Evolutionary conservation across 2,888 invertebrate genomes (phyloP), one percentile per base, ranked within the genome.

Genomic region (Diaprepes abbreviatus): DNA sequence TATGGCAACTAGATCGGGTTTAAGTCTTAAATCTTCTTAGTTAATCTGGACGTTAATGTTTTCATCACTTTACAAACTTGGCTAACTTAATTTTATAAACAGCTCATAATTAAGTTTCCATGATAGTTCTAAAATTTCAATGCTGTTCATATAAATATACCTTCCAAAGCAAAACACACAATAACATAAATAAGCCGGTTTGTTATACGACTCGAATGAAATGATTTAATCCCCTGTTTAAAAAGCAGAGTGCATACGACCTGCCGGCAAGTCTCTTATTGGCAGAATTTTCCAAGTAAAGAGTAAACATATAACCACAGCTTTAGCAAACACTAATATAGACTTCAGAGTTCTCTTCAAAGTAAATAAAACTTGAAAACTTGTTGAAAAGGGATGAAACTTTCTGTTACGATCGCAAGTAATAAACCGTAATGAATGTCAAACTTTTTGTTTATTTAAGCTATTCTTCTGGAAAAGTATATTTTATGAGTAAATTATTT

Each of bases 291-390:
- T 65, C 65, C 33, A 57, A 65, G 65, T 65, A 36, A 48, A 50
- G 28, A 66, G 66, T 66, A 38, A 66, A 66, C 66, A 66, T 50
- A 66, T 66, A 66, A 66, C 66, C 58, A 54, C 48, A 58, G 66
- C 33, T 66, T 57, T 50, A 48, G 66, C 66, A 66, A 66, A 66
- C 66, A 66, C 33, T 35, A 65, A 55, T 55, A 48, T 48, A 24
- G 40, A 55, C 43, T 33, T 48, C 55, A 33, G 33, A 65, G 35
- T 65, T 55, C 54, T 65, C 43, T 54, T 43, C 48, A 48, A 54
- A 40, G 66, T 36, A 66, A 66, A 66, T 66, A 66, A 50, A 66
- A 57, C 48, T 45, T 21, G 43, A 55, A 57, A 65, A 45, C 55
- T 65, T 45, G 40, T 55, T 65, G 43, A 65, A 57, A 65, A 40